Base-by-base conservation (phyloP, 2,888 invertebrate species). In the Oconnorella tubifera region DNA sequence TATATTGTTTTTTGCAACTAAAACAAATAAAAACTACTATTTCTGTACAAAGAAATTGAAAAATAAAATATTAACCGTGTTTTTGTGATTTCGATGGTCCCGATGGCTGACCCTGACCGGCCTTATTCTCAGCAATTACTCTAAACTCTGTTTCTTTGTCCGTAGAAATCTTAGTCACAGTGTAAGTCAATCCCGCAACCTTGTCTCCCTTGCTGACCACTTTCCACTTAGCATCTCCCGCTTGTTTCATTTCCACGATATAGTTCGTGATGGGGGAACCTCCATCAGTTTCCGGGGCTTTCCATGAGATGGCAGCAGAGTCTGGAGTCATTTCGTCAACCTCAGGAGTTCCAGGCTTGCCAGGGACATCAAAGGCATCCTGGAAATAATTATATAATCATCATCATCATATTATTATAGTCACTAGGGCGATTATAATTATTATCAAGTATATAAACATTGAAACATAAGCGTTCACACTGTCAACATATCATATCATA, bases 211-310 rank as follows among this genome's bases (percentile, higher is more conserved):
- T 59, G 63, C 33, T 71, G 62, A 71, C 48, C 29, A 60, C 61
- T 33, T 71, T 50, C 70, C 69, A 71, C 25, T 67, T 33, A 1
- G 33, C 59, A n/a, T 67, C 14, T 72, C 87, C 88, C 62, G 89
- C 86, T 63, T 74, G 75, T 6, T 73, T 73, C 40, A 76, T 73
- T 69, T 81, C 96, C 75, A 97, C 89, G 78, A 91, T 91, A 84
- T 97, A 97, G 51, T 92, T 92, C 74, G 90, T 87, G 72, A 97
- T 86, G 33, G 94, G 92, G 56, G 95, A 90, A 63, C 97, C 96
- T 68, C 96, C 96, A 82, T 97, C 95, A 79, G 75, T 75, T 63
- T 73, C 74, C 55, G 81, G 80, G 23, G 75, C 74, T 53, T 78
- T 74, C 81, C 81, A 82, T 58, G 76, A 75, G 69, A 80, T 65